These are phyloP conservation scores for Phaethon lepturus DNA, from an alignment of 2,113 vertebrate genomes.

Conservation along the genomic window DNA sequence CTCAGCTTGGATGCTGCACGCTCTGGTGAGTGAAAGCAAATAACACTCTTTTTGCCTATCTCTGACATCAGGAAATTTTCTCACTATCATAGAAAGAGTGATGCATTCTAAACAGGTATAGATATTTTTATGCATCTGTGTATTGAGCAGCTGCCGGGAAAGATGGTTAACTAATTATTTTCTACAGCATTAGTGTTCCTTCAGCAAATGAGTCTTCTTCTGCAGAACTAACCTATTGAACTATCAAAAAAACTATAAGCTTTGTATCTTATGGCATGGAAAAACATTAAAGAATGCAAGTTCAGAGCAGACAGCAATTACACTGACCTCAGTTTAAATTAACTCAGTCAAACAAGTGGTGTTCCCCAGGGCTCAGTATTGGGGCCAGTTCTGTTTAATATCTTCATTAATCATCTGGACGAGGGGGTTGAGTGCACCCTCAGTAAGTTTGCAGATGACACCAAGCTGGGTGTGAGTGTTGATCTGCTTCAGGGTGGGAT, in stretches of 20 bases:
- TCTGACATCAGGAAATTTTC: background rate
- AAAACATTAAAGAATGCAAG: background rate
- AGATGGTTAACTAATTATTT: background rate
- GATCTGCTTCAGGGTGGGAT: background rate
- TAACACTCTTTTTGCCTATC: background rate
- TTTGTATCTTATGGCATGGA: background rate
- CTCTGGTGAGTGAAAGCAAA: background rate
- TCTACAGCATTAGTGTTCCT: background rate
- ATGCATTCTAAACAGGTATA: background rate
- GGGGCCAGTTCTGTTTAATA: background rate
- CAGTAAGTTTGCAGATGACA: background rate
- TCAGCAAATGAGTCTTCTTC: background rate
- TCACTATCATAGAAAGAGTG: background rate
- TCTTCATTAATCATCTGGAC: rapidly evolving
- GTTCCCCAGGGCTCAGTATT: rapidly evolving
- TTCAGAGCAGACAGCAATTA: background rate
- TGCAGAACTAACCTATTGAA: background rate
- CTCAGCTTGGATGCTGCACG: rapidly evolving
- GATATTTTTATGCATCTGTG: background rate
- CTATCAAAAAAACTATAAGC: background rate
- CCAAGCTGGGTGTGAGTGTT: too few relatives aligned
- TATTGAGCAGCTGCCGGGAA: background rate
- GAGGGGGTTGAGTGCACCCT: rapidly evolving
- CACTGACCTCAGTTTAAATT: background rate
- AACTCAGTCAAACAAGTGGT: background rate